Evolutionary conservation across 1,140 invertebrate genomes (phyloP), one percentile per base, ranked within the genome.

Genomic region (Apis florea): DNA sequence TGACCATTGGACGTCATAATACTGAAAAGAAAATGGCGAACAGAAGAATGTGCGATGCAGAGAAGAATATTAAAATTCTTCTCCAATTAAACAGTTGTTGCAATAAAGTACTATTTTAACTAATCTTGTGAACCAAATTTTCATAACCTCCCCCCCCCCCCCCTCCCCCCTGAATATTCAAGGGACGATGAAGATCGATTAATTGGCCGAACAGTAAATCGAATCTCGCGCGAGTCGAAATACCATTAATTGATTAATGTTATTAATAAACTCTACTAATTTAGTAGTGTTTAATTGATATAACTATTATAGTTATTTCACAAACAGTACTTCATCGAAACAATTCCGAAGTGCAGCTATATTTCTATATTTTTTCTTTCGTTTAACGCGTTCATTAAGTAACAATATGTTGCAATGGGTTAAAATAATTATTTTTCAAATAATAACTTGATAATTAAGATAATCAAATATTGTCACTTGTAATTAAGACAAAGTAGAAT

Each of bases 221-320:
- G n/a, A 61, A 61, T 13, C n/a, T n/a, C n/a, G 13, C 5, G n/a
- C 2, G 6, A 40, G 5, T 6, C 31, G 31, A 40, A 40, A 26
- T 15, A 31, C 74, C 47, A 49, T 53, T 26, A 51, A 67, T 67
- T 56, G 31, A 40, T n/a, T 54, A 24, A 51, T 17, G 49, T 54
- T 15, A 66, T 17, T 67, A 9, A 26, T 21, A n/a, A 76, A 26
- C 21, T 66, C 51, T 66, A 64, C 61, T 67, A 76, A 76, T 76
- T 77, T 67, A 58, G 51, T 68, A 47, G 63, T n/a, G 24, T 47
- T 59, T n/a, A n/a, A 59, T 59, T 12, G n/a, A 12, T 13, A 12
- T 13, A 59, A 59, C 58, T 12, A 59, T 59, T 31, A 74, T 63
- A 11, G 15, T 74, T 47, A 26, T 8, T 24, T 31, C 3, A 15